These are phyloP conservation scores for Toxonevra muliebris DNA, from an alignment of 2,888 invertebrate species.

Conservation along the genomic window DNA sequence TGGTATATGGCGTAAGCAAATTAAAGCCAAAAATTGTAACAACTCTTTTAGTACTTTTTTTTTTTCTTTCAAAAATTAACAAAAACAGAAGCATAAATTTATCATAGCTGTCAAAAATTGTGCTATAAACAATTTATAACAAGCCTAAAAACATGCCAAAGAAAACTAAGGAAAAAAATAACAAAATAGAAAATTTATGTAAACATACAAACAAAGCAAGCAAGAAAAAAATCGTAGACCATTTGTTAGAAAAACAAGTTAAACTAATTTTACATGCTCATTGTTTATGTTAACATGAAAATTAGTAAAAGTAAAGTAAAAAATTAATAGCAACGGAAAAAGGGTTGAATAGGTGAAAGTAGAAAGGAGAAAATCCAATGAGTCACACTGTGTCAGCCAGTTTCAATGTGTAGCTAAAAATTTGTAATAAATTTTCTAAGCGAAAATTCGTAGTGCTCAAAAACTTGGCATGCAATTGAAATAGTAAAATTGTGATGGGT, in stretches of 20 bases:
- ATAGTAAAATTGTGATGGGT: too few species aligned
- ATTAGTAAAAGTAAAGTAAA: slow-evolving; percentile 1
- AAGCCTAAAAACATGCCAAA: slow-evolving; percentile 25
- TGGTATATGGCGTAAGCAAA: too few species aligned
- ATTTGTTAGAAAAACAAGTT: slow-evolving; percentile 24
- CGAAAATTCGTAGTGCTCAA: too few species aligned
- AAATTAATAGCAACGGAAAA: background rate
- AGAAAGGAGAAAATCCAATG: background rate
- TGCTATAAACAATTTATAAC: slow-evolving; percentile 18
- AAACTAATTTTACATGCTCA: slow-evolving; percentile 26
- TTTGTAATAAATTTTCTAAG: too few species aligned
- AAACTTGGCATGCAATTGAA: too few species aligned
- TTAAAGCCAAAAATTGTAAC: too few species aligned
- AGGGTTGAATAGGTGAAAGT: slow-evolving; percentile 8
- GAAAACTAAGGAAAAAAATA: background rate
- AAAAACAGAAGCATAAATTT: slow-evolving; percentile 23
- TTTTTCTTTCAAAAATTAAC: background rate
- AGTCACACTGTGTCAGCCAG: slow-evolving; percentile 3
- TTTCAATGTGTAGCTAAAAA: too few species aligned
- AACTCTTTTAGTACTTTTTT: too few species aligned
- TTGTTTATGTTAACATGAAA: slow-evolving; percentile 21
- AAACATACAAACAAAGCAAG: background rate
- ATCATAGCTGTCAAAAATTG: slow-evolving; percentile 24
- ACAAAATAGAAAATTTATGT: background rate
- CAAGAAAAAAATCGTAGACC: slow-evolving; percentile 1